phyloP scores from a whole-genome alignment of 2,888 invertebrate genomes.

The Nomada fucata region DNA sequence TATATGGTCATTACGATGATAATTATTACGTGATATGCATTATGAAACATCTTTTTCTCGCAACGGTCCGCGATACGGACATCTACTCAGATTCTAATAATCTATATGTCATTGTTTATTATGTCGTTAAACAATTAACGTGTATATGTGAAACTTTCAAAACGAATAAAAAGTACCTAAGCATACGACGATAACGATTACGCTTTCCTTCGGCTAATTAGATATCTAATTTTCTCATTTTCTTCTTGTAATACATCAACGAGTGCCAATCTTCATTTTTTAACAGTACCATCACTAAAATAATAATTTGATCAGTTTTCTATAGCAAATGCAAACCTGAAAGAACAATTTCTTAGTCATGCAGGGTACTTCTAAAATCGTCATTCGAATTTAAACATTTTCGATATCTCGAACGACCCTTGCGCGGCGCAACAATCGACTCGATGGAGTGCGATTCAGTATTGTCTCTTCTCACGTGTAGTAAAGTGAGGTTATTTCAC shows the following conservation, averaged over 20 bases:
- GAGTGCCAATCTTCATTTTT: too few relatives aligned
- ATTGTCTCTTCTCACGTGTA: neutral
- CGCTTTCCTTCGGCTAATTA: neutral
- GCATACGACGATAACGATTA: constrained; percentile 36
- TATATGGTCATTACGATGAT: constrained; percentile 66
- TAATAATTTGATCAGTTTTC: neutral
- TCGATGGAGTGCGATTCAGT: neutral
- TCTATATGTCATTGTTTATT: constrained; percentile 79
- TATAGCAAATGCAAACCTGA: neutral
- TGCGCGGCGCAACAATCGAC: neutral
- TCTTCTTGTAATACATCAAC: neutral
- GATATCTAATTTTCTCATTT: neutral
- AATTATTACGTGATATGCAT: constrained; percentile 69
- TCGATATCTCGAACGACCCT: neutral
- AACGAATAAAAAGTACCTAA: constrained; percentile 75
- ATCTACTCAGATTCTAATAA: constrained; percentile 73
- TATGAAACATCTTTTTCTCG: constrained; percentile 65
- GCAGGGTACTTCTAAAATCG: neutral
- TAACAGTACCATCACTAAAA: too few relatives aligned
- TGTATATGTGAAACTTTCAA: constrained; percentile 79
- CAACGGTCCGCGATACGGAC: constrained; percentile 60
- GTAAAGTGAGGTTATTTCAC: constrained; percentile 19
- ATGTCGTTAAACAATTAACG: constrained; percentile 76
- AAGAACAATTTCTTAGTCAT: neutral
- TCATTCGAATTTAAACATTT: neutral